phyloP scores from a whole-genome alignment of 1,140 invertebrate species.

The Octopus sinensis region DNA sequence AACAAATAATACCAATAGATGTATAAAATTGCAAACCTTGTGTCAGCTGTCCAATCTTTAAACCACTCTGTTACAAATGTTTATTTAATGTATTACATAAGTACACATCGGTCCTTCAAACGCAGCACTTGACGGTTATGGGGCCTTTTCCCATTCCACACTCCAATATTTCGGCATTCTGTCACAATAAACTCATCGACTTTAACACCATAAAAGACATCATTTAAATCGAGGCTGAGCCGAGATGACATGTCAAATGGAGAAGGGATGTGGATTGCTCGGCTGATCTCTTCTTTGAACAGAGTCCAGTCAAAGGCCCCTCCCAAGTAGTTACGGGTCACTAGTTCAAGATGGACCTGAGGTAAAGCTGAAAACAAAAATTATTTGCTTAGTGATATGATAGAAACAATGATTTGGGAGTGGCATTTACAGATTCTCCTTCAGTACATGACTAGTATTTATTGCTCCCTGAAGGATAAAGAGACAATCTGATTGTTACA shows the following conservation, averaged over 20 bases:
- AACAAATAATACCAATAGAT: too few species aligned
- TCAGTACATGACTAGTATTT: neutral
- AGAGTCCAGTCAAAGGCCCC: slow-evolving; percentile 41
- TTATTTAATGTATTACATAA: slow-evolving; percentile 5
- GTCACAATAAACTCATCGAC: slow-evolving; percentile 52
- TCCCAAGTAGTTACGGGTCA: slow-evolving; percentile 51
- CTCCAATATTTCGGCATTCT: slow-evolving; percentile 40
- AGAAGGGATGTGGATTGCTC: slow-evolving; percentile 34
- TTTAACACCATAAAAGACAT: slow-evolving; percentile 43
- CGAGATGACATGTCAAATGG: slow-evolving; percentile 36
- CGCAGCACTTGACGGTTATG: slow-evolving; percentile 34
- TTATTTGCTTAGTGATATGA: neutral
- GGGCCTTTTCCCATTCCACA: slow-evolving; percentile 45
- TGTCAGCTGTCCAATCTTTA: too few species aligned
- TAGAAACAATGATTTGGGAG: too few species aligned
- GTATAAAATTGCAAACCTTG: too few species aligned
- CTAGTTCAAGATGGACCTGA: slow-evolving; percentile 47
- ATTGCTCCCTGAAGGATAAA: too few species aligned
- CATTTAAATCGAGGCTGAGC: slow-evolving; percentile 37
- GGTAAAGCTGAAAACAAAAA: slow-evolving; percentile 44
- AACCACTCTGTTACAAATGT: too few species aligned
- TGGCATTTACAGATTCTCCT: neutral
- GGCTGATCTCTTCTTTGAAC: slow-evolving; percentile 35
- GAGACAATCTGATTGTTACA: too few species aligned
- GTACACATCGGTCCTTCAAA: slow-evolving; percentile 31